These are phyloP conservation scores for Tapirus indicus DNA, from an alignment of 2,797 vertebrate genomes.

Conservation along the genomic window DNA sequence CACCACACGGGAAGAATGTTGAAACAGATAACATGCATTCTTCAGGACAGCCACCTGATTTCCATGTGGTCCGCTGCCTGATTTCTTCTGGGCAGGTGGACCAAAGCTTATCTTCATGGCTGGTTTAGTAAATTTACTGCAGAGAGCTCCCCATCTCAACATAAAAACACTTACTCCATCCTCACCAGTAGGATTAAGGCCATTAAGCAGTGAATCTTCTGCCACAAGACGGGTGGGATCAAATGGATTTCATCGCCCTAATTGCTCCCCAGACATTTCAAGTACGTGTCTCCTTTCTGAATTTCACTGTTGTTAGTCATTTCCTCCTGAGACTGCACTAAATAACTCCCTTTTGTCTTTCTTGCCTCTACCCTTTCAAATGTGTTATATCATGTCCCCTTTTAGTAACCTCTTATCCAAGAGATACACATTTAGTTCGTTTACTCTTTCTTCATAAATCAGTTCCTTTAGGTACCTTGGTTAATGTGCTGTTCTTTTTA, in stretches of 20 bases:
- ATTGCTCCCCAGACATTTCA: no score
- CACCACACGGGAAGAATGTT: accelerated
- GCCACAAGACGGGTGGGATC: neutral
- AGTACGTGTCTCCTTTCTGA: neutral
- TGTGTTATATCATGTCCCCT: neutral
- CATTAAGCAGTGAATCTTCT: neutral
- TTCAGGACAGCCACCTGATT: neutral
- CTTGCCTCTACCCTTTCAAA: neutral
- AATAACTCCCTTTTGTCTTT: neutral
- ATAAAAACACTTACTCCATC: neutral
- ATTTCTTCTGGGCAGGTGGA: neutral
- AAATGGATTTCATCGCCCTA: accelerated
- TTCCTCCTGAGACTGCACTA: neutral
- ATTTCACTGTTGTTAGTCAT: neutral
- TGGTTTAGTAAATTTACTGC: neutral
- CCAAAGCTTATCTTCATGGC: neutral
- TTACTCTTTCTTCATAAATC: neutral
- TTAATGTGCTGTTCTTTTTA: neutral
- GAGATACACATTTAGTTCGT: neutral
- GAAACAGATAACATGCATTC: accelerated
- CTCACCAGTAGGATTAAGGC: neutral
- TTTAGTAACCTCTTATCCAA: neutral
- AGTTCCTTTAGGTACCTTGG: neutral
- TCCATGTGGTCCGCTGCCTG: neutral
- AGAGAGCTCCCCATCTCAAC: neutral